A percentile compares a stretch with the other conserved stretches of the same genome.
phyloP scores from a whole-genome alignment of 2,888 invertebrate species.

The Chrysomela aeneicollis region DNA sequence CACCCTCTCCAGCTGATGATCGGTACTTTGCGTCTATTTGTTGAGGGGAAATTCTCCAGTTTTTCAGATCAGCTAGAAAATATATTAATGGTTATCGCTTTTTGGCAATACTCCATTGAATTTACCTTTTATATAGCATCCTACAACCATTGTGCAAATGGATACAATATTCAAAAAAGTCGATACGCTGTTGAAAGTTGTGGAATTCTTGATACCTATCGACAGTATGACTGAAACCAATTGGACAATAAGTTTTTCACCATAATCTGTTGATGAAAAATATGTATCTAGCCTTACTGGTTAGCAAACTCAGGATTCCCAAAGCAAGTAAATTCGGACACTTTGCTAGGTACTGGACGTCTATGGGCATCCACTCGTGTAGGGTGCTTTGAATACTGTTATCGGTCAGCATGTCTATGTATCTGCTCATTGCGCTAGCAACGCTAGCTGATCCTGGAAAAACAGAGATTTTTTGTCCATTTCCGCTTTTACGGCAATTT shows the following conservation, averaged over 20 bases:
- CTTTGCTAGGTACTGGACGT: constrained; percentile 21
- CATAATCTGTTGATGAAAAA: constrained; percentile 30
- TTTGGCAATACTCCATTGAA: background rate
- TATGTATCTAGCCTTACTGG: constrained; percentile 33
- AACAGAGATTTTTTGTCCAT: constrained; percentile 7
- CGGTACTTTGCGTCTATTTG: constrained; percentile 62
- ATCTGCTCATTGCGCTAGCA: constrained; percentile 81
- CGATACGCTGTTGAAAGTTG: constrained; percentile 79
- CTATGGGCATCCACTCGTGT: constrained; percentile 18
- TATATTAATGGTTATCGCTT: too few relatives aligned
- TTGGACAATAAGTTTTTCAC: background rate
- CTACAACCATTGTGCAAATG: constrained; percentile 24
- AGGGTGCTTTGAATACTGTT: constrained; percentile 61
- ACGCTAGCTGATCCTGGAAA: constrained; percentile 80
- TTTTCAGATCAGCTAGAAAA: constrained; percentile 72
- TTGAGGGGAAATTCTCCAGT: constrained; percentile 77
- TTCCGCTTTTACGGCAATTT: background rate
- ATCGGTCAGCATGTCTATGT: constrained; percentile 74
- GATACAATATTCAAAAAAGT: constrained; percentile 58
- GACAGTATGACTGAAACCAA: constrained; percentile 67
- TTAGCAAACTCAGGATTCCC: constrained; percentile 24
- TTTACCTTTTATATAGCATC: constrained; percentile 28
- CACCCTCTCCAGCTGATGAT: constrained; percentile 68
- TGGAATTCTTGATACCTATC: constrained; percentile 81
- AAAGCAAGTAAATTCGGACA: constrained; percentile 27